Conservation (phyloP, 2,113 vertebrate genomes). For the Bungarus multicinctus region DNA sequence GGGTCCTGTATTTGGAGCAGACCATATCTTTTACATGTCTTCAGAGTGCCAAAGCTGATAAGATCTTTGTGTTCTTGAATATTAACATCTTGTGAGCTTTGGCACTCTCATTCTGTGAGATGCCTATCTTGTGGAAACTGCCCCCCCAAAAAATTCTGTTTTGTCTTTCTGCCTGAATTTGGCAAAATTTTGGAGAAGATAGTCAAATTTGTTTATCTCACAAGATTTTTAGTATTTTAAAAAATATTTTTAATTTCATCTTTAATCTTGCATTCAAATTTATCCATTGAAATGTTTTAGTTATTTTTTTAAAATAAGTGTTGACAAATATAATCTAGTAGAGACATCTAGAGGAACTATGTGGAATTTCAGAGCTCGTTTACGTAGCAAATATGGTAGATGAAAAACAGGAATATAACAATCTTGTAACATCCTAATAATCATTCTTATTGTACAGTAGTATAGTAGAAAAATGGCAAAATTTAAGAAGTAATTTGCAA, state of each 20-base stretch:
- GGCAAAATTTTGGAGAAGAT: not conserved
- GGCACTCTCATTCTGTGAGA: not conserved
- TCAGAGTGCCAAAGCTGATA: not conserved
- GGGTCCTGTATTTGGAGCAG: not conserved
- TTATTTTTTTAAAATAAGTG: not conserved
- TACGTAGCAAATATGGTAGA: not conserved
- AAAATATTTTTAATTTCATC: not conserved
- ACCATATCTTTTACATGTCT: not conserved
- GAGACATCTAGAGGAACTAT: constrained; percentile 62
- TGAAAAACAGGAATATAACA: not conserved
- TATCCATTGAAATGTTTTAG: not conserved
- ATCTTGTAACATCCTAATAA: not conserved
- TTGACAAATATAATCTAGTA: constrained; percentile 21
- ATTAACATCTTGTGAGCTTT: not conserved
- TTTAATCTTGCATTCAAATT: not conserved
- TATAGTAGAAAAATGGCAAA: not conserved
- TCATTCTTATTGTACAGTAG: not conserved
- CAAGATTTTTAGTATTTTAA: not conserved
- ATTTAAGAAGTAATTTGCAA: not conserved
- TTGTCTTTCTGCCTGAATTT: not conserved
- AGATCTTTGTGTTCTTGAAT: not conserved
- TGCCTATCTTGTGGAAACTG: not conserved
- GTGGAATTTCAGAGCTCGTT: constrained; percentile 32
- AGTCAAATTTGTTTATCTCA: not conserved
- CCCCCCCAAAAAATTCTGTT: not conserved